phyloP scores from a whole-genome alignment of 2,797 vertebrate species.

The Aeoliscus strigatus region DNA sequence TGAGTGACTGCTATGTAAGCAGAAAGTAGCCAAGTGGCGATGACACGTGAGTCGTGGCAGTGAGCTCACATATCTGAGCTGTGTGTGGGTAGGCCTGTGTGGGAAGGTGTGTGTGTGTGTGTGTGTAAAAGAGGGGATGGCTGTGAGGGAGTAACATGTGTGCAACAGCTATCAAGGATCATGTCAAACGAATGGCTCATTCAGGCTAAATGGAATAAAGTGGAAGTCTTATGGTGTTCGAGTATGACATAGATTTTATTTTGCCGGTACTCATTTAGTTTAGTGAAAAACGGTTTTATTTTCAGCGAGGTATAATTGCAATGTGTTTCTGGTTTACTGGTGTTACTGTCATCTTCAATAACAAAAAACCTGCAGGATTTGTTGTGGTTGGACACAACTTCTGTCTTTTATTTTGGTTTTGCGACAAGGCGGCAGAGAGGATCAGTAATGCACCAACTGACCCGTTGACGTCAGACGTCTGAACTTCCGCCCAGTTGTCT shows the following conservation, averaged over 20 bases:
- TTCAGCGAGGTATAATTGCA: background rate
- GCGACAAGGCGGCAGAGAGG: background rate
- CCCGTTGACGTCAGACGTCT: background rate
- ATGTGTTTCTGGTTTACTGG: too few relatives aligned
- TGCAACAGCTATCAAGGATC: conserved; percentile 27
- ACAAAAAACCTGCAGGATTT: too few relatives aligned
- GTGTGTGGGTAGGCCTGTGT: conserved; percentile 26
- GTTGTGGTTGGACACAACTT: too few relatives aligned
- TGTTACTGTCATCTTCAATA: too few relatives aligned
- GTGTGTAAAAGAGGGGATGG: too few relatives aligned
- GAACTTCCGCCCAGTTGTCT: conserved; percentile 12
- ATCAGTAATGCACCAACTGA: background rate
- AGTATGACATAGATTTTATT: too few relatives aligned
- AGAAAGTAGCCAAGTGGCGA: conserved; percentile 21
- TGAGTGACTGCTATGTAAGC: conserved; percentile 25
- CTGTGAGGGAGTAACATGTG: conserved; percentile 4
- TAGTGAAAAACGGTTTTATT: too few relatives aligned
- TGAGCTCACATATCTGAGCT: conserved; percentile 17
- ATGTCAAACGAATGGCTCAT: conserved; percentile 3
- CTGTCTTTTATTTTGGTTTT: too few relatives aligned
- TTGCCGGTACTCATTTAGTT: too few relatives aligned
- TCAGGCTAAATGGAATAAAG: too few relatives aligned
- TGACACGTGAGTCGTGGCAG: conserved; percentile 31
- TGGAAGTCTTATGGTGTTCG: too few relatives aligned
- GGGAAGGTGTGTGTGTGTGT: background rate